Conservation (phyloP, 1,140 invertebrate genomes). For the Portunus trituberculatus region DNA sequence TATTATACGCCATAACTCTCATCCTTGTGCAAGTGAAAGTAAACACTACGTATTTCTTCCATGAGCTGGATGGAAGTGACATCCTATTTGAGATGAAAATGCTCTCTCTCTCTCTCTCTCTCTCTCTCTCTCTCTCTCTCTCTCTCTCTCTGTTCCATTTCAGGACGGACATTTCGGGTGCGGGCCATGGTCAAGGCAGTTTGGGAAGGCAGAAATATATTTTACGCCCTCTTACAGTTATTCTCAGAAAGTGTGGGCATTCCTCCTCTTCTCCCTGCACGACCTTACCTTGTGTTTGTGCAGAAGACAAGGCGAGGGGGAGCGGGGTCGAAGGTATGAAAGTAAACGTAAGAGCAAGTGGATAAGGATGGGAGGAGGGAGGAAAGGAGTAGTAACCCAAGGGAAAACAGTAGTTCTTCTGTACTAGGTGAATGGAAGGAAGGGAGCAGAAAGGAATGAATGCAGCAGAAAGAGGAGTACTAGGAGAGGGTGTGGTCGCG, state of each 20-base stretch:
- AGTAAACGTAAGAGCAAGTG: no score
- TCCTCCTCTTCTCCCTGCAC: neutral
- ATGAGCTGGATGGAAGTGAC: neutral
- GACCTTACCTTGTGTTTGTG: neutral
- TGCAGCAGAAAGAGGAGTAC: no score
- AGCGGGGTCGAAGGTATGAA: no score
- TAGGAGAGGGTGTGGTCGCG: no score
- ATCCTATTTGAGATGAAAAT: neutral
- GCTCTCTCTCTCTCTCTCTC: constrained; percentile 18
- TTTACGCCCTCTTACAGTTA: neutral
- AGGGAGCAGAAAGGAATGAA: no score
- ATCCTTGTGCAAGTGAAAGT: neutral
- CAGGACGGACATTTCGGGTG: neutral
- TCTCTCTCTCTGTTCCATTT: neutral
- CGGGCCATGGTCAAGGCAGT: no score
- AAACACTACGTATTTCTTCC: neutral
- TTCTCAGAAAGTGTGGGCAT: neutral
- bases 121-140: constrained; percentile 20
- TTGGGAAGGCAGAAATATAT: neutral
- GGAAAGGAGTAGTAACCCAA: no score
- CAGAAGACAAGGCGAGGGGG: no score
- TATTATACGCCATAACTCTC: neutral
- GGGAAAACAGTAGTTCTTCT: no score
- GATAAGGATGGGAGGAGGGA: no score
- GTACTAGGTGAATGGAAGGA: no score